Evolutionary conservation across 2,888 invertebrate species (phyloP).

Genomic region (Dynastes tityus): DNA sequence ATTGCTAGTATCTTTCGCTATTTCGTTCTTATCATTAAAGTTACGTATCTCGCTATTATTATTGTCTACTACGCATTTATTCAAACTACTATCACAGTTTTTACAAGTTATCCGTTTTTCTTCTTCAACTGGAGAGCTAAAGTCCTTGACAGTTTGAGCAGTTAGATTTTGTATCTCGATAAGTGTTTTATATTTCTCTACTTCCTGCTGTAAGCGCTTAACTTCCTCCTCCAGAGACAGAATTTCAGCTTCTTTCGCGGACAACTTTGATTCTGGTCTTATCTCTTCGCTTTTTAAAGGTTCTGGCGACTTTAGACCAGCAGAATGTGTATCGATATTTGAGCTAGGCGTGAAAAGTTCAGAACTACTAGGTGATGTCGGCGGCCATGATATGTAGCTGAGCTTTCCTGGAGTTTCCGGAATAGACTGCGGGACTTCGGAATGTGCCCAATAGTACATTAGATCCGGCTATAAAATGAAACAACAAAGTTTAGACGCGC

Average conservation of each 20-base stretch:
- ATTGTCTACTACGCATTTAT: conserved; percentile 51
- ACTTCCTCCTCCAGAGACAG: conserved; percentile 70
- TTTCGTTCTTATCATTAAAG: conserved; percentile 40
- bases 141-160: conserved; percentile 73
- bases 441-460: conserved; percentile 94
- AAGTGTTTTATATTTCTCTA: conserved; percentile 75
- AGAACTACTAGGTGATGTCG: conserved; percentile 67
- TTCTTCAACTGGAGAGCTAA: conserved; percentile 69
- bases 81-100: conserved; percentile 62
- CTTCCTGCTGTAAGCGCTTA: conserved; percentile 73
- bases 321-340: conserved; percentile 58
- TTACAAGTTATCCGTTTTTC: conserved; percentile 56
- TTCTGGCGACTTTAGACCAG: conserved; percentile 59
- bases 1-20: conserved; percentile 19
- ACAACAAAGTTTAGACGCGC: conserved; percentile 41
- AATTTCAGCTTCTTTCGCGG: conserved; percentile 67
- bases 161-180: conserved; percentile 75
- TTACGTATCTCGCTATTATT: conserved; percentile 49
- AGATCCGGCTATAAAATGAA: conserved; percentile 82
- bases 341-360: conserved; percentile 59
- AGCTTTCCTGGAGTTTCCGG: conserved; percentile 84
- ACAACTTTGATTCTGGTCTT: conserved; percentile 53
- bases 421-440: conserved; percentile 79
- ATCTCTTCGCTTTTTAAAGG: conserved; percentile 54
- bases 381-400: conserved; percentile 83